Evolutionary conservation across 1,140 invertebrate genomes (phyloP).

Genomic region (Trichonephila clavipes): DNA sequence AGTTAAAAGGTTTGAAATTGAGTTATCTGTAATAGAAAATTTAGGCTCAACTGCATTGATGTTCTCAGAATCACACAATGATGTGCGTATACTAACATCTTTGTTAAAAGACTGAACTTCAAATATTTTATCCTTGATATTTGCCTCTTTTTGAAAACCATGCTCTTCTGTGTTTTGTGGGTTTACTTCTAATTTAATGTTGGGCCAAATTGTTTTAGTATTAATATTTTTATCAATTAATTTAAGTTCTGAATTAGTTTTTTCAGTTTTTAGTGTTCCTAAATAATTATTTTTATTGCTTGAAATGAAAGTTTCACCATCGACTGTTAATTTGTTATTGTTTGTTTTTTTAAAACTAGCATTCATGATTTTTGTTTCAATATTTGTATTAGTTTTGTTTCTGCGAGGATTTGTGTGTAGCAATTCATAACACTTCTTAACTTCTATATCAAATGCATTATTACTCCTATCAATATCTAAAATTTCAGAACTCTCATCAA

Average conservation of each 20-base stretch:
- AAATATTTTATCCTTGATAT: not conserved
- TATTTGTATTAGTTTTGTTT: not conserved
- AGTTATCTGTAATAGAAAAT: too few species aligned
- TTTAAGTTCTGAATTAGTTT: not conserved
- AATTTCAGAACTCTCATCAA: not conserved
- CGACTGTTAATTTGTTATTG: not conserved
- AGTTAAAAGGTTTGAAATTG: too few species aligned
- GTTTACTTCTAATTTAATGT: too few species aligned
- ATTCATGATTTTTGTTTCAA: not conserved
- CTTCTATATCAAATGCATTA: constrained; percentile 29
- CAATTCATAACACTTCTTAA: constrained; percentile 25
- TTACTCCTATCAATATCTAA: not conserved
- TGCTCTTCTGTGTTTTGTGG: too few species aligned
- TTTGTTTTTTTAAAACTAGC: not conserved
- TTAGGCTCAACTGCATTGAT: too few species aligned
- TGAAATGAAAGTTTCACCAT: not conserved
- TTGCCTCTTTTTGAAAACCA: too few species aligned
- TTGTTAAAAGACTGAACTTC: not conserved
- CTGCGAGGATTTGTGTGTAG: not conserved
- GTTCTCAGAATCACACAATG: too few species aligned
- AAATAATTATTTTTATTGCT: not conserved
- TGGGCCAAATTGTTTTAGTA: too few species aligned
- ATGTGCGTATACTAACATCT: too few species aligned
- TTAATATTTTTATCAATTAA: not conserved
- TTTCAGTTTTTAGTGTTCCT: not conserved